A percentile compares a stretch with the other conserved stretches of the same genome.
Conservation (phyloP, 2,113 vertebrate species). For the Peromyscus leucopus region DNA sequence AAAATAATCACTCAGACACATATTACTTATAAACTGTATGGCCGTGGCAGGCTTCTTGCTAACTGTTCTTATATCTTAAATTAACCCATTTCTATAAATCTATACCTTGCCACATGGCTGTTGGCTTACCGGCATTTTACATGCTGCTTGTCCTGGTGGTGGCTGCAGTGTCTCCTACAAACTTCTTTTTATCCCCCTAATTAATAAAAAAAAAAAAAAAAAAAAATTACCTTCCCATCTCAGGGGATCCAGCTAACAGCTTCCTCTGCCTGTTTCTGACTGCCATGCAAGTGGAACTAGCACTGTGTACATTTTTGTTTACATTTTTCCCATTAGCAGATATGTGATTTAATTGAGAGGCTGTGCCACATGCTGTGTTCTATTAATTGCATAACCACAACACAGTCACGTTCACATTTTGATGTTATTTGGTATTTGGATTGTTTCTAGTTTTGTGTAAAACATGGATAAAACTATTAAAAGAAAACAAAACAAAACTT, state of each 20-base stretch:
- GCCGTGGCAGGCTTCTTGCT: too few relatives aligned
- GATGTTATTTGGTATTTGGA: not conserved
- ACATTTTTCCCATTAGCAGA: not conserved
- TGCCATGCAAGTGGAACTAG: not conserved
- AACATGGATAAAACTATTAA: not conserved
- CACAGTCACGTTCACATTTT: not conserved
- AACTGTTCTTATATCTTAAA: too few relatives aligned
- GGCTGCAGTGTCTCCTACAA: not conserved
- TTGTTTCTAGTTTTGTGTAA: not conserved
- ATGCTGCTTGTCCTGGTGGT: too few relatives aligned
- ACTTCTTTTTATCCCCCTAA: not conserved
- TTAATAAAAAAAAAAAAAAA: not conserved
- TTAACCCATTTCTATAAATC: too few relatives aligned
- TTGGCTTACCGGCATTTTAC: too few relatives aligned
- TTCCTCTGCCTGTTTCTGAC: not conserved
- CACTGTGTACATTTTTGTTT: not conserved
- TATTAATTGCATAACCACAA: not conserved
- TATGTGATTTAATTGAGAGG: not conserved
- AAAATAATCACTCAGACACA: too few relatives aligned
- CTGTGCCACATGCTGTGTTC: not conserved
- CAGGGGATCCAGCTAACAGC: not conserved
- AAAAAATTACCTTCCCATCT: not conserved
- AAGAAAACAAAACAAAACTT: not conserved
- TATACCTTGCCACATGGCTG: too few relatives aligned
- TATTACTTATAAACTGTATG: too few relatives aligned